Evolutionary conservation across 2,888 invertebrate species (phyloP).

Genomic region (Hyposoter dolosus): DNA sequence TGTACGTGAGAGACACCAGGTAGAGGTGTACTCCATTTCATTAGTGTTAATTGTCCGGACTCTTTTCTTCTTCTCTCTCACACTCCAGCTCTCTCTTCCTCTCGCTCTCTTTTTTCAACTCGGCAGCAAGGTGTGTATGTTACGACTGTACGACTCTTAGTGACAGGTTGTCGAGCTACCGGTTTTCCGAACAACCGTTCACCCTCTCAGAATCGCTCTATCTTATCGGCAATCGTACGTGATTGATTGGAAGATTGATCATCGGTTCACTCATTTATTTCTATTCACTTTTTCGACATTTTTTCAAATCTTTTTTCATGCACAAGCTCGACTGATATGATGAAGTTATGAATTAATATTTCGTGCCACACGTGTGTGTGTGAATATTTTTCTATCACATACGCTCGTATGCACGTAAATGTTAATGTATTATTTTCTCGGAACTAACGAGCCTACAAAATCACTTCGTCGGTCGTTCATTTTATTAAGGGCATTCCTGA

Average conservation of each 20-base stretch:
- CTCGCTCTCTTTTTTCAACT: constrained; percentile 1
- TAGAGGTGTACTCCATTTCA: constrained; percentile 78
- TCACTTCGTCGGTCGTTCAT: constrained; percentile 75
- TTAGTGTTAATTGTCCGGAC: constrained; percentile 80
- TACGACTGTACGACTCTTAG: constrained; percentile 39
- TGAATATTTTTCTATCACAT: background rate
- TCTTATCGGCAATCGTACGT: constrained; percentile 47
- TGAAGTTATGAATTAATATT: constrained; percentile 30
- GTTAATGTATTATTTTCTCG: constrained; percentile 72
- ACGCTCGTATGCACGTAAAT: background rate
- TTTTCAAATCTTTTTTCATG: constrained; percentile 18
- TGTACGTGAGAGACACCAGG: constrained; percentile 71
- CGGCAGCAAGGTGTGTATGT: constrained; percentile 50
- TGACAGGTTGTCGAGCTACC: constrained; percentile 64
- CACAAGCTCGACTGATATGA: constrained; percentile 39
- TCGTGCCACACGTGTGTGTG: constrained; percentile 47
- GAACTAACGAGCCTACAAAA: constrained; percentile 74
- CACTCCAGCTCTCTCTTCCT: constrained; percentile 19
- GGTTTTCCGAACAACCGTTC: constrained; percentile 46
- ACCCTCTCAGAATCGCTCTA: constrained; percentile 45
- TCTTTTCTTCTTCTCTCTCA: constrained; percentile 28
- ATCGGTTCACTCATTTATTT: constrained; percentile 27
- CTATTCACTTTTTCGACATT: constrained; percentile 15
- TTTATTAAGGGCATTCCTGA: constrained; percentile 84
- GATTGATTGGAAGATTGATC: constrained; percentile 54